Evolutionary conservation across 1,140 invertebrate species (phyloP), one percentile per base, ranked within the genome.

Genomic region (Lasioglossum albipes): DNA sequence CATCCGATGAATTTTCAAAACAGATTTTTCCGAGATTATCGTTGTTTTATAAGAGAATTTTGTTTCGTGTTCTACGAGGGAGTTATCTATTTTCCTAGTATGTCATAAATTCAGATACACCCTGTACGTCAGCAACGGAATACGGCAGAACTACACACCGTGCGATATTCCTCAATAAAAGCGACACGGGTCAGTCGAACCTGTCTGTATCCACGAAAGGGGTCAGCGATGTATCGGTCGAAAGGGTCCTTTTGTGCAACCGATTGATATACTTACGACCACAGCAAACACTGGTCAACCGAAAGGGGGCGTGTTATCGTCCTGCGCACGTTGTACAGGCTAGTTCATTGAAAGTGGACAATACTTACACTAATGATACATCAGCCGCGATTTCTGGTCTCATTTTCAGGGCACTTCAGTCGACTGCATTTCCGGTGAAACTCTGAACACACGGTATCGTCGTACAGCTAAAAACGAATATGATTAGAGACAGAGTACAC

Each of bases 131-230:
- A 68, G 13, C 42, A 62, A 65, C 61, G 18, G 77, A 81, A 84
- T 79, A 62, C 68, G 57, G n/a, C 49, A 42, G 42, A 52, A 49
- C 52, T 41, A 42, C 16, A 74, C 67, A 54, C 52, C 57, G 42
- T 13, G 61, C 67, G 70, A 75, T 72, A 79, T 83, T 68, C 57
- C 45, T 18, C 72, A 74, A 84, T 87, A 84, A 84, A 87, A 87
- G 67, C 76, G 22, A 76, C 65, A 71, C 49, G 64, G 69, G 41
- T 61, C 77, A 79, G 80, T 79, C 75, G 74, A 64, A 86, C 75
- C 64, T 87, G 77, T 84, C 64, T 42, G 42, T 66, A 67, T 62
- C 62, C 57, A 27, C 49, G 75, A 71, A 73, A 82, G 62, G 41
- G 59, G 62, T 67, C 75, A 71, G 66, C 64, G 36, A 81, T 74